Evolutionary conservation across 1,140 invertebrate genomes (phyloP), one percentile per base, ranked within the genome.

Genomic region (Drosophila sproati): DNA sequence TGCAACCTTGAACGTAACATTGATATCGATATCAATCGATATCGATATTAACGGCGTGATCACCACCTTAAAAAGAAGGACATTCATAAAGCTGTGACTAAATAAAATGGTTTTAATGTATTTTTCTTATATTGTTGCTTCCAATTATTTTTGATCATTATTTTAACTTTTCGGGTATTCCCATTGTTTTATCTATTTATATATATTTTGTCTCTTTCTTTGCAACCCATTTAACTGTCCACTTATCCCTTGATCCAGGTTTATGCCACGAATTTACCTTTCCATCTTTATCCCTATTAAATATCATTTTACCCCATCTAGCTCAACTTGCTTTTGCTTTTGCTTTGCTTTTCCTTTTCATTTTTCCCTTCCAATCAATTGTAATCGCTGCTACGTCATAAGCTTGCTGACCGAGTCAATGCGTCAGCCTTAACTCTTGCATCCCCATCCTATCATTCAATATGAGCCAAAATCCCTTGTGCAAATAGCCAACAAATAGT

Each of bases 401-500:
- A 64, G 62, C 63, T 35, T 35, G 12, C 4, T 50, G 55, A 29
- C 39, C 47, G 37, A 54, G 4, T 47, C 7, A 32, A 55, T 55
- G 68, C 59, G 48, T 63, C 50, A 63, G 59, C 34, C 45, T 47
- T 31, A 48, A 66, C 20, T 28, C 51, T 31, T 54, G n/a, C n/a
- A 8, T 1, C 31, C 32, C 51, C 29, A 12, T 8, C 20, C 6
- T 1, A 3, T 7, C 43, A 4, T 5, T 3, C 31, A 2, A n/a
- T 37, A 45, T 35, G 54, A 68, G 60, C 48, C 64, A 45, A 63
- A 74, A 74, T 74, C 75, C 55, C 48, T 45, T 47, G 52, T 20
- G 63, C 57, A 73, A 68, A 77, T 73, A 62, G 37, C 71, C 63
- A 77, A 69, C 59, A 67, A 77, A 73, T 74, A 75, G 56, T 55